These are phyloP conservation scores for Drosophila mercatorum DNA, from an alignment of 2,888 invertebrate genomes.

Conservation along the genomic window DNA sequence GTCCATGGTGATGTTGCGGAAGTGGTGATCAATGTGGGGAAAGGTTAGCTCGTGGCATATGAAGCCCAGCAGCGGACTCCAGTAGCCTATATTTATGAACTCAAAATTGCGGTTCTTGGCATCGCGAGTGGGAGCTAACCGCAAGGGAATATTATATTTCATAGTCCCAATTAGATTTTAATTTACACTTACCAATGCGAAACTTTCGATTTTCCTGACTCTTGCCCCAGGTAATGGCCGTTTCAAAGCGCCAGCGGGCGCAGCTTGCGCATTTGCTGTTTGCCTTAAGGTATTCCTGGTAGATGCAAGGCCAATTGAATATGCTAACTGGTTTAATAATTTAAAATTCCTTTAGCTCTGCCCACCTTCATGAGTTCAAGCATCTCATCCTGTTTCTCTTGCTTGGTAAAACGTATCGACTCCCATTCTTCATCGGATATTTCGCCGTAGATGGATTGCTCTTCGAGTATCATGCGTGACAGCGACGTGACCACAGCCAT, in stretches of 20 bases:
- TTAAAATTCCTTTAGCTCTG: accelerated
- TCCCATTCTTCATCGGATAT: constrained; percentile 95
- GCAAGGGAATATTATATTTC: neutral
- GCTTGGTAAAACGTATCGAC: constrained; percentile 89
- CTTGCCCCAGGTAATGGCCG: constrained; percentile 87
- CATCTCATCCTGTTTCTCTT: constrained; percentile 88
- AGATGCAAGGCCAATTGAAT: neutral
- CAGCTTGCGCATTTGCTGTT: constrained; percentile 86
- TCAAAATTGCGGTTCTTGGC: constrained; percentile 75
- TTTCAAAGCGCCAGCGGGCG: constrained; percentile 86
- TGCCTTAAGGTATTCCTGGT: constrained; percentile 77
- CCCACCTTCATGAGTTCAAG: constrained; percentile 89
- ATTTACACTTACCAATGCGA: constrained; percentile 42
- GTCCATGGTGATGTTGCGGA: constrained; percentile 90
- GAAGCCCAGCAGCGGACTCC: constrained; percentile 90
- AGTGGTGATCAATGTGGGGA: constrained; percentile 92
- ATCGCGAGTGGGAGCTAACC: constrained; percentile 50
- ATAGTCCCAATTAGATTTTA: neutral
- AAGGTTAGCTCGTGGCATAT: constrained; percentile 89
- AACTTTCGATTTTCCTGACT: constrained; percentile 75
- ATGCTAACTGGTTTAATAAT: neutral
- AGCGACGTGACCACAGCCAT: constrained; percentile 89
- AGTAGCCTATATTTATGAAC: constrained; percentile 87
- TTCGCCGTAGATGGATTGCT: constrained; percentile 89
- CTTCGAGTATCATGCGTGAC: constrained; percentile 89